Conservation (phyloP, 2,797 vertebrate species). For the Tarsius wallacei region DNA sequence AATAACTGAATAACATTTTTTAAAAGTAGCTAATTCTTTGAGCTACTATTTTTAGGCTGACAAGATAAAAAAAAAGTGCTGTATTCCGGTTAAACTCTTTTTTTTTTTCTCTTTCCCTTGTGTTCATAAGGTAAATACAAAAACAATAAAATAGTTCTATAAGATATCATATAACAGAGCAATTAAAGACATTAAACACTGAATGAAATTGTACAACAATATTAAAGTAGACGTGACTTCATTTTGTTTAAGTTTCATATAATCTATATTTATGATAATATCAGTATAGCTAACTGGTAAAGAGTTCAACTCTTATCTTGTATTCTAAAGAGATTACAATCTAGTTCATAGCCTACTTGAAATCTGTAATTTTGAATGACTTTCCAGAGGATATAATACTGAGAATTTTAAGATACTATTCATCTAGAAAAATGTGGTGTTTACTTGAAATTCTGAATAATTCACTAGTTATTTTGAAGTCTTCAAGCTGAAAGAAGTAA, state of each 20-base stretch:
- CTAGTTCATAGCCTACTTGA: neutral
- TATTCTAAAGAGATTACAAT: neutral
- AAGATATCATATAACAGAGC: neutral
- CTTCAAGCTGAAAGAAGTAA: slow-evolving; percentile 60
- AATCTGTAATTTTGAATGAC: slow-evolving; percentile 10
- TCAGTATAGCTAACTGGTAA: neutral
- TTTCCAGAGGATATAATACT: neutral
- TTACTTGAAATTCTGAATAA: slow-evolving; percentile 26
- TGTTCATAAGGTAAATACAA: neutral
- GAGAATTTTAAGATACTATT: neutral
- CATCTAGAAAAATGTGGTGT: neutral
- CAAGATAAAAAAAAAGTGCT: neutral
- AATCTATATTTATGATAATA: neutral
- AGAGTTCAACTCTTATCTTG: neutral
- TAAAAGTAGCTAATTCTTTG: neutral
- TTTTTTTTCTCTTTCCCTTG: neutral
- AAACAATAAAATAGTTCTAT: neutral
- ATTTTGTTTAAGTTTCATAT: neutral
- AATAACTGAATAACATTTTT: neutral
- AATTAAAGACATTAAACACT: slow-evolving; percentile 23
- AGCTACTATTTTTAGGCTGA: neutral
- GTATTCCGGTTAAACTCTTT: neutral
- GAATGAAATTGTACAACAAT: neutral
- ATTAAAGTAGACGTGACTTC: neutral
- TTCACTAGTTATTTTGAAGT: slow-evolving; percentile 16